Evolutionary conservation across 2,797 vertebrate species (phyloP), one percentile per base, ranked within the genome.

Genomic region (Arnoldichthys spilopterus): DNA sequence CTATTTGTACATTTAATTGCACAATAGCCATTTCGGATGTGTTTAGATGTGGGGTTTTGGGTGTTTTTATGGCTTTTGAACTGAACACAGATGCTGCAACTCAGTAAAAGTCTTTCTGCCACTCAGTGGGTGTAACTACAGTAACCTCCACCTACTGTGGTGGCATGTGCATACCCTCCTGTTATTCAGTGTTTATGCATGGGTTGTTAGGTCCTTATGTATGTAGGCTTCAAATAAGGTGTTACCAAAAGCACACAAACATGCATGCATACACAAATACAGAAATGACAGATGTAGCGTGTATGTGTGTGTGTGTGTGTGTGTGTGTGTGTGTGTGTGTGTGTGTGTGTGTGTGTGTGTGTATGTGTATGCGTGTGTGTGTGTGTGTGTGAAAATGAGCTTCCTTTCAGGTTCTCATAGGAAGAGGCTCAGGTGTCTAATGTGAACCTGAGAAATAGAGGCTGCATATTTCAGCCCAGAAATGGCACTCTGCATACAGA

Each of bases 371-470:
- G 77, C 43, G 51, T 76, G 49, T 67, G 51, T 76, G 37, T 68
- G 61, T n/a, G 56, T 40, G 53, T 53, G 73, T 32, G 62, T 43
- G 67, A 70, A 74, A 54, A 30, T 34, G 34, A 75, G 54, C 59
- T 72, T 68, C 61, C 76, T 83, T 59, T 63, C 76, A 78, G 81
- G 59, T 76, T 71, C 71, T 64, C 59, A 67, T 30, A n/a, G 76
- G 26, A 37, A 54, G 77, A 95, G 96, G 94, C 96, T 97, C 96
- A 98, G 97, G 96, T 99, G 97, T 95, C 94, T 95, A 92, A 97
- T 96, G 95, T 95, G 94, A 96, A 95, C 95, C 95, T 97, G 95
- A 89, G 95, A 96, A 95, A 96, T 94, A 93, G 90, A 93, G 87
- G 92, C 90, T 87, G 90, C 92, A 88, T 92, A 94, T 94, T 93